Base-by-base conservation (phyloP, 1,140 invertebrate genomes). In the Ips typographus region DNA sequence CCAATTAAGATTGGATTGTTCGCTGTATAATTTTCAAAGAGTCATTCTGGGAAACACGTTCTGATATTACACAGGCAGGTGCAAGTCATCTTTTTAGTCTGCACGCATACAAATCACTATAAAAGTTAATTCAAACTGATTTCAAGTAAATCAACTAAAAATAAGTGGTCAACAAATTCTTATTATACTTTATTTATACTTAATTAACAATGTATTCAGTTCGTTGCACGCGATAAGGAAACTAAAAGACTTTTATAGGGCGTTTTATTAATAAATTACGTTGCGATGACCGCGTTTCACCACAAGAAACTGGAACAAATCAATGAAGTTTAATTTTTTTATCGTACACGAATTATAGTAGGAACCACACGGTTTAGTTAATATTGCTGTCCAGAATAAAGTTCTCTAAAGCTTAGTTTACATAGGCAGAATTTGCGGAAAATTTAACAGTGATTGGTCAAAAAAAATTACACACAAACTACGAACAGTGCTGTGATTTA, bases 1-100 rank as follows among this genome's bases (percentile, higher is more conserved):
- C 44, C 44, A 49, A 49, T 49, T 49, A 49, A 49, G 44, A 49
- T 2, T 49, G 44, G 44, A 49, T 49, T 49, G 44, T 49, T 49
- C 44, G 44, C 22, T 22, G 22, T 49, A 22, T 49, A 49, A 49
- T 8, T 49, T 49, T 49, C 44, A 49, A 49, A 49, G 44, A 49
- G 44, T 49, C 44, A 49, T 49, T 22, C 44, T 49, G 44, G 44
- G 44, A 49, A 49, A 49, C 22, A 49, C 22, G 44, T 6, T 49
- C 44, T 6, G 44, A 49, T 49, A 49, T 49, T 49, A 49, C 44
- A 49, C 44, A 22, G 44, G 44, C 7, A 49, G 44, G 44, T 49
- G 44, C 44, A 49, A 49, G 44, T 49, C 44, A 49, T 22, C 44
- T 1, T 49, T 6, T 8, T 49, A 49, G 22, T 6, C 44, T 49